phyloP scores from a whole-genome alignment of 2,888 invertebrate species.

The Apodemia hepburni region DNA sequence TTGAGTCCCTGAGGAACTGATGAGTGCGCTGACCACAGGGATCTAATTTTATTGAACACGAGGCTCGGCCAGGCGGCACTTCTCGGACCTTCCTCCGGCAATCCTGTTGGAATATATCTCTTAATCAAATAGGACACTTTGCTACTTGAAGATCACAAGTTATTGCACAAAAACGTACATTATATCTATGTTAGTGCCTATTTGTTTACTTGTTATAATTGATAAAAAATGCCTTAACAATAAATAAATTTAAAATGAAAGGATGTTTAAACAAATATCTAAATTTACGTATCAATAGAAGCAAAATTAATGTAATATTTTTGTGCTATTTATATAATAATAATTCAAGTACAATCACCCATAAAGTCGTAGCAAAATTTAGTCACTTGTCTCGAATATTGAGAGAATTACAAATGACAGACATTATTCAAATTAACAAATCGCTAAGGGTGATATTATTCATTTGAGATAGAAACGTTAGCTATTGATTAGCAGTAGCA shows the following conservation, averaged over 20 bases:
- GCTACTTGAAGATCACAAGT: not conserved
- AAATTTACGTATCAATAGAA: no score
- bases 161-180: not conserved
- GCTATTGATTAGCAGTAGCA: constrained; percentile 52
- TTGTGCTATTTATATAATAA: not conserved
- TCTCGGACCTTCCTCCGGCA: constrained; percentile 71
- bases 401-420: constrained; percentile 27
- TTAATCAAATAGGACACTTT: constrained; percentile 19
- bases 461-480: constrained; percentile 52
- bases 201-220: no score
- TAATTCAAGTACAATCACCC: not conserved
- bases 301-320: no score
- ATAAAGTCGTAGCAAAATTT: constrained; percentile 1
- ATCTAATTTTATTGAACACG: constrained; percentile 93
- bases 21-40: constrained; percentile 90
- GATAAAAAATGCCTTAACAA: no score
- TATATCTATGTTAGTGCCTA: not conserved
- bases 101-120: constrained; percentile 51
- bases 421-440: constrained; percentile 36
- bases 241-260: no score
- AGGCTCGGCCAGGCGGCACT: constrained; percentile 85
- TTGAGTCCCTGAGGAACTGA: constrained; percentile 89
- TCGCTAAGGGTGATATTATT: constrained; percentile 49
- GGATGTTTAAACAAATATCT: no score
- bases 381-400: constrained; percentile 14